Percentiles rank a stretch among this genome's conserved stretches.
Evolutionary conservation across 1,140 invertebrate species (phyloP).

Genomic region (Dendrolimus punctatus): DNA sequence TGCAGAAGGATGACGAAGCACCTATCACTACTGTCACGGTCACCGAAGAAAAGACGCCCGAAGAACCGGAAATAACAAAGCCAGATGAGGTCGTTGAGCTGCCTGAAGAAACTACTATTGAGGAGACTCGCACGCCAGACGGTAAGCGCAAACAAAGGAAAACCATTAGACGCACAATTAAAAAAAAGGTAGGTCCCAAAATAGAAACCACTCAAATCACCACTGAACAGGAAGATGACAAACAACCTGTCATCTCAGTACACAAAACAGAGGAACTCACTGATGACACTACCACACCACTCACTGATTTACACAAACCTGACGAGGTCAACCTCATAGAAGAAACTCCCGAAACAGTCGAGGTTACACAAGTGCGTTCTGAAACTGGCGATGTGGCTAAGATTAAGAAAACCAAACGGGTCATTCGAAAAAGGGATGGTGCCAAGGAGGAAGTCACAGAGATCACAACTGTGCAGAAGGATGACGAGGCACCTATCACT

Average conservation of each 20-base stretch:
- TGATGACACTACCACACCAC: slow-evolving; percentile 5
- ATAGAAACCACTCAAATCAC: slow-evolving; percentile 30
- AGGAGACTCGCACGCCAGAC: slow-evolving; percentile 23
- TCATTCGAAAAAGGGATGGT: slow-evolving; percentile 55
- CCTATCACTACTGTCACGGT: slow-evolving; percentile 42
- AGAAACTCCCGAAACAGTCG: slow-evolving; percentile 1
- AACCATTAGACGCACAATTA: slow-evolving; percentile 36
- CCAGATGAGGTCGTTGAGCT: slow-evolving; percentile 34
- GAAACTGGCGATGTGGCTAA: slow-evolving; percentile 34
- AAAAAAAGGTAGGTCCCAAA: slow-evolving; percentile 14
- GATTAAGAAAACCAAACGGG: slow-evolving; percentile 38
- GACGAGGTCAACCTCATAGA: background rate
- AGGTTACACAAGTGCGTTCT: slow-evolving; percentile 39
- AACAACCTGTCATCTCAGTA: slow-evolving; percentile 29
- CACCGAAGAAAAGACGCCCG: slow-evolving; percentile 17
- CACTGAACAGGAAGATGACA: slow-evolving; percentile 33
- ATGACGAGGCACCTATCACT: slow-evolving; percentile 52
- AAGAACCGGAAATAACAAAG: slow-evolving; percentile 5
- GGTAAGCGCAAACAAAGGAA: slow-evolving; percentile 42
- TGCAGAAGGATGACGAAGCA: slow-evolving; percentile 62
- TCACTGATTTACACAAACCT: slow-evolving; percentile 1
- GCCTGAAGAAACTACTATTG: slow-evolving; percentile 35
- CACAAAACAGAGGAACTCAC: slow-evolving; percentile 21
- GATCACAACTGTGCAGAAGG: slow-evolving; percentile 67
- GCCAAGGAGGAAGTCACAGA: slow-evolving; percentile 60